Conservation (phyloP, 2,113 vertebrate species). For the Hippolais icterina region DNA sequence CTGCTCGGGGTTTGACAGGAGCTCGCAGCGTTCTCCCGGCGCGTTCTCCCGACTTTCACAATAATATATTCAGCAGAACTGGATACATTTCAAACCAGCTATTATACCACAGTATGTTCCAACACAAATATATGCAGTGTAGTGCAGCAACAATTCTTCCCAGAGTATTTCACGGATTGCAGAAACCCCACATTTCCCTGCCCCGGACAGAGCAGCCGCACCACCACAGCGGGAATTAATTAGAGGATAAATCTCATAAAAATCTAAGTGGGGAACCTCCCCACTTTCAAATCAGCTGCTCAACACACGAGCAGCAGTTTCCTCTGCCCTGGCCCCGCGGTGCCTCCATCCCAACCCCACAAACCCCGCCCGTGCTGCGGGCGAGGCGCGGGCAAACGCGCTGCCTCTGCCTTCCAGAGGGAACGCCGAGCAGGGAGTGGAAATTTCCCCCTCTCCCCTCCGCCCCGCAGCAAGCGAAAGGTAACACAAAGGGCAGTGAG, state of each 20-base stretch:
- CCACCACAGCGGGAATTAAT: background rate
- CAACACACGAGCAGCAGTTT: fast-evolving
- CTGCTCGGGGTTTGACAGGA: background rate
- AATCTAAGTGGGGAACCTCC: background rate
- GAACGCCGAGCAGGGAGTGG: fast-evolving
- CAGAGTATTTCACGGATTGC: background rate
- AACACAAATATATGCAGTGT: slow-evolving; percentile 40
- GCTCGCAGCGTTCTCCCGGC: background rate
- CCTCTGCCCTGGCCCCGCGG: fast-evolving
- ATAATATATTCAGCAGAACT: slow-evolving; percentile 32
- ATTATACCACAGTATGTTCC: slow-evolving; percentile 21
- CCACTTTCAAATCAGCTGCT: fast-evolving
- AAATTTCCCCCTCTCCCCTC: background rate
- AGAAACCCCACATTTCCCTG: background rate
- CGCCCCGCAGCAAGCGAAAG: background rate
- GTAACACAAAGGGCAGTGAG: fast-evolving
- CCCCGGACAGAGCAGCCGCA: background rate
- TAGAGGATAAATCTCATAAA: background rate
- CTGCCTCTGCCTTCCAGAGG: fast-evolving
- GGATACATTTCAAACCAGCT: slow-evolving; percentile 8
- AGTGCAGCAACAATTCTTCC: background rate
- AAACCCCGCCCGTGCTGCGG: background rate
- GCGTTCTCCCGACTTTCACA: background rate
- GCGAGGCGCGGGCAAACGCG: fast-evolving
- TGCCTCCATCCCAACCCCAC: background rate